Conservation (phyloP, 2,888 invertebrate species). For the Meloe dianella region DNA sequence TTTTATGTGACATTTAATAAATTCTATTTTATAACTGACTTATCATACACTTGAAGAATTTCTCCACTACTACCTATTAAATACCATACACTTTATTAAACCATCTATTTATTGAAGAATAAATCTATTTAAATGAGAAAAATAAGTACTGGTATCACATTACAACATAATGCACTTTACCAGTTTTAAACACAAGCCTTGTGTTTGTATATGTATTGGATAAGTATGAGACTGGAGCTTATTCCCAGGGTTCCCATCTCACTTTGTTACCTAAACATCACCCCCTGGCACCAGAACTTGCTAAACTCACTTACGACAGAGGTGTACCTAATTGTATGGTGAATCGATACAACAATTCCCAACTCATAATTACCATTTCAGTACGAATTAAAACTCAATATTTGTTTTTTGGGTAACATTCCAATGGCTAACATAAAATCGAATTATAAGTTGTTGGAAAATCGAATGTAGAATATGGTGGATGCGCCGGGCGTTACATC, state of each 20-base stretch:
- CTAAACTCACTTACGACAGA: not conserved
- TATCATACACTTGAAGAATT: not conserved
- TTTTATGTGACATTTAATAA: slow-evolving; percentile 1
- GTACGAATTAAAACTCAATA: no score
- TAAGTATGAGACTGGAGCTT: not conserved
- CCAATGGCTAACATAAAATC: no score
- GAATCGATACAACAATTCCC: not conserved
- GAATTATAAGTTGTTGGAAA: no score
- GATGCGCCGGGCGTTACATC: slow-evolving; percentile 1
- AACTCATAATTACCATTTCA: no score
- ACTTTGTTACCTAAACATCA: slow-evolving; percentile 3
- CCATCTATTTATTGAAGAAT: no score
- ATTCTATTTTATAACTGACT: not conserved
- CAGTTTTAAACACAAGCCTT: slow-evolving; percentile 30
- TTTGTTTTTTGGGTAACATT: no score
- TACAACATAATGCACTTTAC: slow-evolving; percentile 33
- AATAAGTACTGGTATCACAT: slow-evolving; percentile 12
- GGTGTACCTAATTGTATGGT: slow-evolving; percentile 1
- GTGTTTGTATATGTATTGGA: not conserved
- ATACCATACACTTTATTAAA: no score
- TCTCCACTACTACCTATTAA: no score
- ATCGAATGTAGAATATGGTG: not conserved
- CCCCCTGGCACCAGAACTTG: not conserved
- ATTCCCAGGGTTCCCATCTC: slow-evolving; percentile 8
- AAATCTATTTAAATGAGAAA: not conserved